Evolutionary conservation across 2,113 vertebrate species (phyloP).

Genomic region (Cinclus cinclus): DNA sequence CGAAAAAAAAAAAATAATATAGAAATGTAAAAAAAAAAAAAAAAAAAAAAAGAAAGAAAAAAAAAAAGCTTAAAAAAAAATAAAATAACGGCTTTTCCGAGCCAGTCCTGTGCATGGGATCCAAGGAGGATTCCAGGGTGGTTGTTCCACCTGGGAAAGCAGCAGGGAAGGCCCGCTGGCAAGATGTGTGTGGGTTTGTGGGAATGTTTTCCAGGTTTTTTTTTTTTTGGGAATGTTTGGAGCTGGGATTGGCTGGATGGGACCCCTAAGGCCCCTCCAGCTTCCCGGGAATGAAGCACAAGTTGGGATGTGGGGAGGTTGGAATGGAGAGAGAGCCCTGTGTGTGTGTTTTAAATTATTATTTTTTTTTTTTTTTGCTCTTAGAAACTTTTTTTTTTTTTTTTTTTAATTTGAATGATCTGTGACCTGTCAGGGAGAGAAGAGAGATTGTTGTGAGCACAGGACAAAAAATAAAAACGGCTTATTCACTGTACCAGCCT

Average conservation of each 20-base stretch:
- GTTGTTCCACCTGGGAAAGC: neutral
- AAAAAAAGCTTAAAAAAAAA: neutral
- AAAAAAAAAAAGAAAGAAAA: neutral
- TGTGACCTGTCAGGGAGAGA: constrained; percentile 76
- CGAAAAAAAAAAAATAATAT: neutral
- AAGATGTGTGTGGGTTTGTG: neutral
- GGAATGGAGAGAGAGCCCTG: constrained; percentile 43
- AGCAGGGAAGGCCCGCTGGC: neutral
- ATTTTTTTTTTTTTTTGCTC: constrained; percentile 40
- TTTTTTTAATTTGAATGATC: constrained; percentile 70
- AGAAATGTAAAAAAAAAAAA: neutral
- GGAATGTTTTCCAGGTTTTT: neutral
- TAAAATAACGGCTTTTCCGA: constrained; percentile 10
- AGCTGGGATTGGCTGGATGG: neutral
- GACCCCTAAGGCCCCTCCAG: neutral
- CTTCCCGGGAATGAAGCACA: neutral
- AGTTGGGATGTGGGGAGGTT: neutral
- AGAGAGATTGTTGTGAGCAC: constrained; percentile 78
- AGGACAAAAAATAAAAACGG: constrained; percentile 76
- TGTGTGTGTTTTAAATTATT: constrained; percentile 54
- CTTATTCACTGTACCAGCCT: constrained; percentile 70
- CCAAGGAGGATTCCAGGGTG: neutral
- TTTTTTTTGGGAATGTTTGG: neutral
- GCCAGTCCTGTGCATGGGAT: constrained; percentile 64
- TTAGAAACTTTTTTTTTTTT: constrained; percentile 73